Percentiles rank a stretch among this genome's conserved stretches.
phyloP scores from a whole-genome alignment of 2,797 vertebrate genomes.

The Bucorvus abyssinicus region DNA sequence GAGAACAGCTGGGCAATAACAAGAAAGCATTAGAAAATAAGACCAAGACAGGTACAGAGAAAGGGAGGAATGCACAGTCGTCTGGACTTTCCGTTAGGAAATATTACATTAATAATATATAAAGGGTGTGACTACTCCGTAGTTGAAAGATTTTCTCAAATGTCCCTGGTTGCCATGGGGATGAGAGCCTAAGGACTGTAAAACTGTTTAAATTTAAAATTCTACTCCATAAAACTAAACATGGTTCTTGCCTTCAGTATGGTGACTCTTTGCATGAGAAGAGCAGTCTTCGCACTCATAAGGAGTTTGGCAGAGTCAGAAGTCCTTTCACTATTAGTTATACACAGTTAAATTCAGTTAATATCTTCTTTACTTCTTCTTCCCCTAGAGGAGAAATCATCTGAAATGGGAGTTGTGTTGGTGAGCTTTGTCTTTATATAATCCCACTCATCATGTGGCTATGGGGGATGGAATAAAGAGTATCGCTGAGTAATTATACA shows the following conservation, averaged over 20 bases:
- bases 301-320: background rate
- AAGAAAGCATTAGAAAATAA: background rate
- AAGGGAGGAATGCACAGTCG: background rate
- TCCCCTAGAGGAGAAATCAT: background rate
- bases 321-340: background rate
- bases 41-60: background rate
- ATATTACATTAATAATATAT: conserved; percentile 32
- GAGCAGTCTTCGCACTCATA: background rate
- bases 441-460: background rate
- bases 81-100: background rate
- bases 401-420: background rate
- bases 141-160: conserved; percentile 16
- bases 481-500: background rate
- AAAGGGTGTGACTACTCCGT: background rate
- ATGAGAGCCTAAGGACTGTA: conserved; percentile 6
- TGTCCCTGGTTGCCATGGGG: conserved; percentile 36
- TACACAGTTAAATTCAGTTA: background rate
- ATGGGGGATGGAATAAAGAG: background rate
- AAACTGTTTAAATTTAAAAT: conserved; percentile 41
- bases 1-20: background rate
- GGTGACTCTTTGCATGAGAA: background rate
- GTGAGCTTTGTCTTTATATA: background rate
- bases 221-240: background rate
- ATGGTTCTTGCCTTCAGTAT: background rate
- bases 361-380: background rate